Percentiles rank a stretch among this genome's conserved stretches.
Evolutionary conservation across 2,113 vertebrate genomes (phyloP).

Genomic region (Colossoma macropomum): DNA sequence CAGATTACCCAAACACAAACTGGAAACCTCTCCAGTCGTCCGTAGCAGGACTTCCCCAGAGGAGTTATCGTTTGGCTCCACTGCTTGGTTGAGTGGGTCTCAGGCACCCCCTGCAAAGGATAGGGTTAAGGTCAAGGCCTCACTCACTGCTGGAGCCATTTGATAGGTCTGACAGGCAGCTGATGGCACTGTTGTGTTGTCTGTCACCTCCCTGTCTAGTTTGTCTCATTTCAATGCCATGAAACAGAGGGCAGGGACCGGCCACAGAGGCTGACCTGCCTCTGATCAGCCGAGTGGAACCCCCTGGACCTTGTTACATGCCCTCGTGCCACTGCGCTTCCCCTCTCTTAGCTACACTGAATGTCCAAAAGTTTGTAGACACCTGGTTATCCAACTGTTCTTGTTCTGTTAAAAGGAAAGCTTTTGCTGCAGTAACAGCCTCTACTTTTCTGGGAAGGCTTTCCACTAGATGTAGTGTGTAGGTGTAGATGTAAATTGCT

Average conservation of each 20-base stretch:
- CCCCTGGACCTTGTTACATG: constrained; percentile 15
- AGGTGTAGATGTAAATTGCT: too few relatives aligned
- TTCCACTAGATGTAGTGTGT: neutral
- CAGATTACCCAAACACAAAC: neutral
- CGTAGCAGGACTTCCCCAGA: neutral
- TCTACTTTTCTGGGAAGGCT: neutral
- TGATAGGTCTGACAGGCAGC: constrained; percentile 77
- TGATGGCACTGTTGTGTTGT: constrained; percentile 71
- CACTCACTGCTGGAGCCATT: constrained; percentile 74
- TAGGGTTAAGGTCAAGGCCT: constrained; percentile 75
- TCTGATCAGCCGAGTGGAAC: constrained; percentile 69
- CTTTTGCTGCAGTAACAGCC: neutral
- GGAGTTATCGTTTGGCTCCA: neutral
- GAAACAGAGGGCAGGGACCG: constrained; percentile 69
- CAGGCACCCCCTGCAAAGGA: constrained; percentile 66
- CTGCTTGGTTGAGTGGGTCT: constrained; percentile 9
- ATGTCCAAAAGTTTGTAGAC: too few relatives aligned
- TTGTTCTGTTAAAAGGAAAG: neutral
- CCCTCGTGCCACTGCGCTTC: constrained; percentile 7
- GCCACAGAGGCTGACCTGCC: constrained; percentile 66
- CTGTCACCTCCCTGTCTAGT: constrained; percentile 73
- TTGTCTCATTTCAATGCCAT: constrained; percentile 75
- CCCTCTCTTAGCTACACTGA: neutral
- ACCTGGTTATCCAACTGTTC: too few relatives aligned
- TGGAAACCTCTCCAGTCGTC: neutral